A percentile compares a stretch with the other conserved stretches of the same genome.
Conservation (phyloP, 1,140 invertebrate genomes). For the Glomeris maerens region DNA sequence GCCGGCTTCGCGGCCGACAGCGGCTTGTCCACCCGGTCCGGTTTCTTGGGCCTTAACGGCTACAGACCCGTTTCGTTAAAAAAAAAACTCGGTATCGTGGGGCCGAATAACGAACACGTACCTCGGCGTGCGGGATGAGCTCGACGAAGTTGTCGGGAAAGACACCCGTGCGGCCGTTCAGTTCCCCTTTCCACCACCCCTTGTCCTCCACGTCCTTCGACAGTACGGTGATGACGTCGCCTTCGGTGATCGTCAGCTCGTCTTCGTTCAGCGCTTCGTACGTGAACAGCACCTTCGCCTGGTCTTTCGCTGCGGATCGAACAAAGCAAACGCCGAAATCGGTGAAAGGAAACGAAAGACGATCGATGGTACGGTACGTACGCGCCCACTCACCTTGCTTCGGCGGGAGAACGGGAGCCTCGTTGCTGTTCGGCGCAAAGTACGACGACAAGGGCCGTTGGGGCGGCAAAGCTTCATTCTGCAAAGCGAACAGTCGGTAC, state of each 20-base stretch:
- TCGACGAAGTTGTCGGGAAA: slow-evolving; percentile 97
- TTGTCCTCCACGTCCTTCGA: slow-evolving; percentile 78
- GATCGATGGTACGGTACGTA: not conserved
- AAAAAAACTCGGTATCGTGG: slow-evolving; percentile 17
- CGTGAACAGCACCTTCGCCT: slow-evolving; percentile 71
- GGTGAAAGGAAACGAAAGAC: not conserved
- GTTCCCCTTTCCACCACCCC: slow-evolving; percentile 94
- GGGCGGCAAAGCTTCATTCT: too few relatives aligned
- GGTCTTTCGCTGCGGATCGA: slow-evolving; percentile 41
- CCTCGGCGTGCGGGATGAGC: slow-evolving; percentile 33
- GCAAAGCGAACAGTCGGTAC: too few relatives aligned
- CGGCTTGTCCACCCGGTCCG: slow-evolving; percentile 27
- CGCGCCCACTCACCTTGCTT: slow-evolving; percentile 31
- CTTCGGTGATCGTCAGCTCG: slow-evolving; percentile 75
- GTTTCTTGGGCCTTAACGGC: slow-evolving; percentile 26
- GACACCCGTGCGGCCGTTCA: slow-evolving; percentile 71
- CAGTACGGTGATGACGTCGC: slow-evolving; percentile 75
- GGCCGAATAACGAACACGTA: slow-evolving; percentile 22
- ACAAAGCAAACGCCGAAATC: slow-evolving; percentile 6
- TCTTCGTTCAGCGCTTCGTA: slow-evolving; percentile 87
- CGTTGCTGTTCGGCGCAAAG: slow-evolving; percentile 4
- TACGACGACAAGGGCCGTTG: not conserved
- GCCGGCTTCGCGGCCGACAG: slow-evolving; percentile 1
- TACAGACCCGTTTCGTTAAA: slow-evolving; percentile 19
- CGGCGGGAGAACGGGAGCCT: slow-evolving; percentile 33